phyloP scores from a whole-genome alignment of 2,113 vertebrate genomes.

The Tamias sibiricus region DNA sequence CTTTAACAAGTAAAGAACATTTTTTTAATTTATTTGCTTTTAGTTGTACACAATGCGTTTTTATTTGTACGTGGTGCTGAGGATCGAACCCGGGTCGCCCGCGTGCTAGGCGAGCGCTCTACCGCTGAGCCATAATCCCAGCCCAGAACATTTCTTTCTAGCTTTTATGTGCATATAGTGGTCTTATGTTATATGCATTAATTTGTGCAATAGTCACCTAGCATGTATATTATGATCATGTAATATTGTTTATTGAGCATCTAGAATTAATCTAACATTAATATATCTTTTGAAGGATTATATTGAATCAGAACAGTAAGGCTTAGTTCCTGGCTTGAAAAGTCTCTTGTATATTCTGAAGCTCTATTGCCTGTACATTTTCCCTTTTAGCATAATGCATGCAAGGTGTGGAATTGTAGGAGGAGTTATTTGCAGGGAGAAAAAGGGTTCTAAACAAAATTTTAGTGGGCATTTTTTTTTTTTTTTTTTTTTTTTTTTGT shows the following conservation, averaged over 20 bases:
- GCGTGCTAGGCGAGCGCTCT: no score
- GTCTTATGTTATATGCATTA: background rate
- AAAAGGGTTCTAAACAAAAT: background rate
- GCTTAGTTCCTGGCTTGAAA: background rate
- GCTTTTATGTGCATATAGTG: background rate
- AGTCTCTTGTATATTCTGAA: background rate
- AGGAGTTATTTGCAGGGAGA: background rate
- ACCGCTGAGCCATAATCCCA: no score
- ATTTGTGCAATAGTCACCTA: background rate
- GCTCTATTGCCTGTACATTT: background rate
- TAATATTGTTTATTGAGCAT: background rate
- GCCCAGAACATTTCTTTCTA: background rate
- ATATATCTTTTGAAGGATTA: background rate
- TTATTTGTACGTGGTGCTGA: no score
- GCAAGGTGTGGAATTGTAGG: background rate
- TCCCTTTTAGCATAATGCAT: background rate
- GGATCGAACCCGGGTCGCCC: no score
- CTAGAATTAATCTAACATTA: background rate
- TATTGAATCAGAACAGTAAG: constrained; percentile 51
- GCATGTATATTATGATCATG: background rate
- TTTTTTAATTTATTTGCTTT: no score
- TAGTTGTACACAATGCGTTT: no score
- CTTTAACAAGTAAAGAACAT: background rate
- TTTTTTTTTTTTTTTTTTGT: constrained; percentile 64
- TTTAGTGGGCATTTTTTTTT: constrained; percentile 43